Evolutionary conservation across 2,113 vertebrate species (phyloP), one percentile per base, ranked within the genome.

Genomic region (Corythaeola cristata): DNA sequence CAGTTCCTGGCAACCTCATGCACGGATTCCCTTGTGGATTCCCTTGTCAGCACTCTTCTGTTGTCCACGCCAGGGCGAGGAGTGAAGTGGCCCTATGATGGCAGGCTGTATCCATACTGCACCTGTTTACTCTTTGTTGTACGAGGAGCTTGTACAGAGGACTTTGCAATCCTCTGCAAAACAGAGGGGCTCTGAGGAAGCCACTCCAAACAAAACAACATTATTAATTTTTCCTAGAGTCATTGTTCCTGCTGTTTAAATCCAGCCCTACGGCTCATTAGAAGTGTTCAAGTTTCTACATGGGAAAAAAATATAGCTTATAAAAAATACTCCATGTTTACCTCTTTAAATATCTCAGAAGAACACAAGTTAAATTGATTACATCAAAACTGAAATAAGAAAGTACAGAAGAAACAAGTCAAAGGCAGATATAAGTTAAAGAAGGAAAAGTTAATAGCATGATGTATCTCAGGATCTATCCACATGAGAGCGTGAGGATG

Each of bases 261-360:
- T 22, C 27, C 28, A 83, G 37, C 5, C 10, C 55, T 44, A 39
- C 15, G 69, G 24, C 35, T 93, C 37, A 71, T 37, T 67, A 56
- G 10, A 88, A 63, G 12, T 12, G 14, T 68, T 90, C 44, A 41
- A 20, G 20, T 49, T 91, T 62, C 68, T 41, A 55, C 27, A 76
- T 6, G 0, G 0, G 5, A 11, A 52, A 20, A 32, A 69, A 66
- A 30, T 6, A 0, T 1, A 5, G 13, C 50, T 56, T 53, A 72
- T 19, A 71, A 78, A 60, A 91, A 85, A 33, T 18, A 64, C 8
- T 84, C 16, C 8, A 22, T 15, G 9, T 52, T 39, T 66, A 28
- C 5, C 32, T 88, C 49, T 63, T 82, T 17, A 45, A 82, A 21
- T 55, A 63, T 21, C 47, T 76, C 62, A 35, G 39, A 75, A n/a